Evolutionary conservation across 2,113 vertebrate species (phyloP).

Genomic region (Galbula dea): DNA sequence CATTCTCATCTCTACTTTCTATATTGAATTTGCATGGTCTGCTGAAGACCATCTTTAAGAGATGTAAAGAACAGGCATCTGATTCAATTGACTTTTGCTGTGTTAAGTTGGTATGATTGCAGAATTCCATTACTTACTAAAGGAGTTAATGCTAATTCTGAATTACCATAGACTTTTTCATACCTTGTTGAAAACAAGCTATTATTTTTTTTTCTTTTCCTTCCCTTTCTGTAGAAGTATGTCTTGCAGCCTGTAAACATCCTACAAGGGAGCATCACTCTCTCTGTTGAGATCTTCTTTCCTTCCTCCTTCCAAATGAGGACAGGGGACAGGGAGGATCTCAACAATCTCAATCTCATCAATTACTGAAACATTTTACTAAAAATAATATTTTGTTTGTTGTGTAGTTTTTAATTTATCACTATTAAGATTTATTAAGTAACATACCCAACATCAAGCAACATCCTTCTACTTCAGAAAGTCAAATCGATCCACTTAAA

Average conservation of each 20-base stretch:
- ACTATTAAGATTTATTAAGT: neutral
- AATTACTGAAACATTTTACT: too few species aligned
- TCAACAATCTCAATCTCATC: neutral
- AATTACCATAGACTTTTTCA: neutral
- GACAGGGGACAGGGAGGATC: neutral
- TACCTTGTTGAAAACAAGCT: neutral
- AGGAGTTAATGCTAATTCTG: neutral
- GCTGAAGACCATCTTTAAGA: neutral
- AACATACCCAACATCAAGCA: neutral
- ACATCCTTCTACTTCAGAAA: neutral
- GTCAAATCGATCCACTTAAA: neutral
- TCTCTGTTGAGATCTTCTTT: neutral
- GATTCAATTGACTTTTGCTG: neutral
- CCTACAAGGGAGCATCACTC: neutral
- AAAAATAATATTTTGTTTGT: neutral
- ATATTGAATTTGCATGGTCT: neutral
- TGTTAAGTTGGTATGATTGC: neutral
- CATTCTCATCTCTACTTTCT: neutral
- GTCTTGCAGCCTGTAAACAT: neutral
- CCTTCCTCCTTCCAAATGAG: neutral
- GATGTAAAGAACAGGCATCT: neutral
- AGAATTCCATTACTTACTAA: neutral
- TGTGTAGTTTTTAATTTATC: neutral
- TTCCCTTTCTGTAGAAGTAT: neutral
- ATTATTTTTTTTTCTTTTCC: rapidly evolving